phyloP scores from a whole-genome alignment of 2,113 vertebrate species.

The Xenopus borealis region DNA sequence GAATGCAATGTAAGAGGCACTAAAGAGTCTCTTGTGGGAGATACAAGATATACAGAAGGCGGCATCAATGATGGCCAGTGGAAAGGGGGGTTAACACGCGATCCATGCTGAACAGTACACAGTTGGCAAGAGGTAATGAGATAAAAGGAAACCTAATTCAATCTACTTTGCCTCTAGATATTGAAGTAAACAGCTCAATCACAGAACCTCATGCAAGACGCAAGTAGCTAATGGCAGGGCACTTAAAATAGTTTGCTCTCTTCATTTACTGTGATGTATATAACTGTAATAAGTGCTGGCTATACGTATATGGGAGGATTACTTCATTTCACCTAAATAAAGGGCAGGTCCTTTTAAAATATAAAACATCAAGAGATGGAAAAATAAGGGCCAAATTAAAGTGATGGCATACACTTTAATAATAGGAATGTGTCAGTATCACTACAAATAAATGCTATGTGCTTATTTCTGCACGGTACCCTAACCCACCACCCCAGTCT shows the following conservation, averaged over 20 bases:
- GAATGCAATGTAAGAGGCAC: constrained; percentile 48
- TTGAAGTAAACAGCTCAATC: neutral
- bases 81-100: constrained; percentile 4
- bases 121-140: constrained; percentile 3
- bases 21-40: constrained; percentile 43
- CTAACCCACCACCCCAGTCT: too few relatives aligned
- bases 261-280: neutral
- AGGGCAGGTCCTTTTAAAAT: neutral
- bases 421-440: neutral
- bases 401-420: too few relatives aligned
- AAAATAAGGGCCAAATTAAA: too few relatives aligned
- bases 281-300: neutral
- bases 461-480: too few relatives aligned
- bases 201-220: rapidly evolving
- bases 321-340: neutral
- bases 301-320: neutral
- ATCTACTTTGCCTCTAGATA: neutral
- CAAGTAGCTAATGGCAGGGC: constrained; percentile 2
- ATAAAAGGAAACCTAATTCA: neutral
- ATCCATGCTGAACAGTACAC: constrained; percentile 2
- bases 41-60: constrained; percentile 38
- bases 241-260: constrained; percentile 2
- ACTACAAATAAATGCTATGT: neutral
- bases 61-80: constrained; percentile 28
- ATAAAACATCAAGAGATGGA: too few relatives aligned